Conservation (phyloP, 1,140 invertebrate genomes). For the Drosophila lowei region DNA sequence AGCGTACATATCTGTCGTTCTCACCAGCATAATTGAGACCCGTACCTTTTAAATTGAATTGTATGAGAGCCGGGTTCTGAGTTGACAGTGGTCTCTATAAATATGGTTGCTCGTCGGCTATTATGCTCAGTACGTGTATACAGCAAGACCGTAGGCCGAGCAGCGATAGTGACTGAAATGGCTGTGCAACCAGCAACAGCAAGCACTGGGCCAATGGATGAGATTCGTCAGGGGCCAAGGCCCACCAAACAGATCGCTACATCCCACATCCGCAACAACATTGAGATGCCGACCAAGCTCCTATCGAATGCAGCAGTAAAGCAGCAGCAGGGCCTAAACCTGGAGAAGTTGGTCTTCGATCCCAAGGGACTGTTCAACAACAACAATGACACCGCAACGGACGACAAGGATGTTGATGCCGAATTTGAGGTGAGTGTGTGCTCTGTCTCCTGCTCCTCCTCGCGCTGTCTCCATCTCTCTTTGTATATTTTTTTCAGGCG, state of each 20-base stretch:
- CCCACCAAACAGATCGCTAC: no score
- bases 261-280: not conserved
- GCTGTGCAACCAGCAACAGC: constrained; percentile 13
- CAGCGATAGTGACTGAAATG: not conserved
- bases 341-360: constrained; percentile 53
- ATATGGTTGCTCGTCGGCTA: constrained; percentile 25
- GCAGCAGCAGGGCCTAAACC: not conserved
- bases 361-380: constrained; percentile 2
- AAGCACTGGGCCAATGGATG: not conserved
- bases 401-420: constrained; percentile 3
- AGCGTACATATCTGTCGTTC: no score
- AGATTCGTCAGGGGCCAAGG: not conserved
- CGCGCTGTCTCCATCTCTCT: not conserved
- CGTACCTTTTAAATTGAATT: no score
- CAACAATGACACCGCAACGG: not conserved
- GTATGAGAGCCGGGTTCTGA: not conserved
- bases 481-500: constrained; percentile 84
- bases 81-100: constrained; percentile 14
- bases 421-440: constrained; percentile 32
- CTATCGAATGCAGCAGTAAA: not conserved
- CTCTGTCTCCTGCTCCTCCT: not conserved
- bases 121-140: constrained; percentile 17
- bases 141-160: constrained; percentile 6
- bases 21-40: no score
- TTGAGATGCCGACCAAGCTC: not conserved